Conservation (phyloP, 2,113 vertebrate genomes). For the Aplodontia rufa region DNA sequence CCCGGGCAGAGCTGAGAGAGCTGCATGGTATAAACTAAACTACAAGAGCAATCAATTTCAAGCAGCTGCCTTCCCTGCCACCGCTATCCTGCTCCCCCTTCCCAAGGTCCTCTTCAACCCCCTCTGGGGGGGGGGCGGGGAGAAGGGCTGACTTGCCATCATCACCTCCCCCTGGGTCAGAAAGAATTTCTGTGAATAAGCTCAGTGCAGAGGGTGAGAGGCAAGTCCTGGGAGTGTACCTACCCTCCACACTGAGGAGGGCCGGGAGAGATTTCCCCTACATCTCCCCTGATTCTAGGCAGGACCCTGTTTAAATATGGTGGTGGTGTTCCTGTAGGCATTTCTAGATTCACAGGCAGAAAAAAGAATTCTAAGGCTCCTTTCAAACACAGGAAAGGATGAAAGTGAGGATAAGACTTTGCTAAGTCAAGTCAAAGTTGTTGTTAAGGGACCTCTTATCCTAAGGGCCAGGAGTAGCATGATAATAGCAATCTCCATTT, state of each 20-base stretch:
- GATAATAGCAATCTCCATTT: not conserved
- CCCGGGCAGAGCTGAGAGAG: conserved; percentile 76
- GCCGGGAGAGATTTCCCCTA: not conserved
- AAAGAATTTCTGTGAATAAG: not conserved
- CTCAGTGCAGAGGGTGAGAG: not conserved
- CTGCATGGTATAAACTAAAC: conserved; percentile 58
- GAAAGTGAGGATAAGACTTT: not conserved
- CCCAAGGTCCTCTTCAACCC: conserved; percentile 14
- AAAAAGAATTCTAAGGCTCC: not conserved
- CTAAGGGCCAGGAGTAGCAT: not conserved
- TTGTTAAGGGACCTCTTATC: not conserved
- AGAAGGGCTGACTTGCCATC: not conserved
- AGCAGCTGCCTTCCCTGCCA: conserved; percentile 37
- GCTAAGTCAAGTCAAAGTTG: not conserved
- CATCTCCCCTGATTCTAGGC: not conserved
- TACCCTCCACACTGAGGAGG: not conserved
- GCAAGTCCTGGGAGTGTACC: not conserved
- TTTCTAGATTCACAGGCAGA: not conserved
- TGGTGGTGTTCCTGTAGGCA: not conserved
- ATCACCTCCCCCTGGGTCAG: not conserved
- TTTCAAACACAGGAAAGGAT: conserved; percentile 29
- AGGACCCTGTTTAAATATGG: not conserved
- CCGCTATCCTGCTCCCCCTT: not conserved
- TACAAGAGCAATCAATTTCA: conserved; percentile 62
- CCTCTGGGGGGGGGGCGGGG: not conserved